A percentile compares a stretch with the other conserved stretches of the same genome.
Conservation (phyloP, 2,888 invertebrate species). For the Eupithecia subfuscata region DNA sequence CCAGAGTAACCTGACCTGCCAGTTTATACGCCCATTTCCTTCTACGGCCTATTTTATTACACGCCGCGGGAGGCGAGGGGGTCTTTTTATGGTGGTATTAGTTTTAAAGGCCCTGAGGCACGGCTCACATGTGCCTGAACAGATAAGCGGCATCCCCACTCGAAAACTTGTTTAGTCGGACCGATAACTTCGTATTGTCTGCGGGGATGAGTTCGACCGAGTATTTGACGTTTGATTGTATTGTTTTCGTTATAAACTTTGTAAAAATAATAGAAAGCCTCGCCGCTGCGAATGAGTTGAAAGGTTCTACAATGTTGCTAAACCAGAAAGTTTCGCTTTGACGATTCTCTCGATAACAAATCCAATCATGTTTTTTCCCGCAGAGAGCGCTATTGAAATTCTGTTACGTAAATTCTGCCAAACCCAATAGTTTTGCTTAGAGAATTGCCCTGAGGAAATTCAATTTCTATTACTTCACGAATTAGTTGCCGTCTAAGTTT, state of each 20-base stretch:
- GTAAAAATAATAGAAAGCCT: conserved; percentile 28
- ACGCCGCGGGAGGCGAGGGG: conserved; percentile 60
- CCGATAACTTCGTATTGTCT: conserved; percentile 79
- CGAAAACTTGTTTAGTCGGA: conserved; percentile 79
- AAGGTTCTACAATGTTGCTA: conserved; percentile 13
- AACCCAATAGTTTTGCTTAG: conserved; percentile 14
- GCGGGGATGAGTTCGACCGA: conserved; percentile 61
- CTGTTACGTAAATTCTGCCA: neutral
- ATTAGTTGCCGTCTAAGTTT: conserved; percentile 57
- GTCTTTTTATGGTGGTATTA: conserved; percentile 69
- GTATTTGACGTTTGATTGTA: conserved; percentile 49
- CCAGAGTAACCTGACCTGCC: conserved; percentile 64
- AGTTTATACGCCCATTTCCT: conserved; percentile 71
- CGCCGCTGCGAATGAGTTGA: conserved; percentile 18
- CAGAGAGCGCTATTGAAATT: neutral
- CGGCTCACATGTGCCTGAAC: conserved; percentile 77
- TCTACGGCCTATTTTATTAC: conserved; percentile 71
- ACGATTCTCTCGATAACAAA: conserved; percentile 2
- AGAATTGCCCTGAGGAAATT: conserved; percentile 35
- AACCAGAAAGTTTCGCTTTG: conserved; percentile 16
- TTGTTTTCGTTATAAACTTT: conserved; percentile 48
- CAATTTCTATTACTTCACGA: conserved; percentile 50
- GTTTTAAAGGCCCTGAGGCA: conserved; percentile 77
- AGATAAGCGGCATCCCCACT: conserved; percentile 82
- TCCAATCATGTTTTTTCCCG: conserved; percentile 10